Conservation (phyloP, 2,113 vertebrate species). For the Scartelaos histophorus region DNA sequence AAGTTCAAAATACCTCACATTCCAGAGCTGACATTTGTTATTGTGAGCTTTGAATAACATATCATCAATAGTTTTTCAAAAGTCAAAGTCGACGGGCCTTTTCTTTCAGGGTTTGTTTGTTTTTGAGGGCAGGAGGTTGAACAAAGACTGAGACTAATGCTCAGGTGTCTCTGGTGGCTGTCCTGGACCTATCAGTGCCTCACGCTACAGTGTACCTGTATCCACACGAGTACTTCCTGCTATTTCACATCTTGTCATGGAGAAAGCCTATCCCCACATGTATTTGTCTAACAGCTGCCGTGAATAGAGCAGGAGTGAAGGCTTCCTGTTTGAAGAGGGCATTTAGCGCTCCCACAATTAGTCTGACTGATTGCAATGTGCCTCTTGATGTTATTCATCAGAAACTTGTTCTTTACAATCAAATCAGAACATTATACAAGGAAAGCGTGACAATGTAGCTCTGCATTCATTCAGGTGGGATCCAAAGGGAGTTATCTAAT, state of each 20-base stretch:
- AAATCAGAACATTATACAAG: not conserved
- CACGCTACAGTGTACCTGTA: constrained; percentile 19
- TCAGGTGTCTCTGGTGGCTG: not conserved
- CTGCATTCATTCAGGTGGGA: not conserved
- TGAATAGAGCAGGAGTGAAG: constrained; percentile 44
- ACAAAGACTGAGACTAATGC: not conserved
- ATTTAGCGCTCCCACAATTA: constrained; percentile 21
- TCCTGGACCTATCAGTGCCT: constrained; percentile 12
- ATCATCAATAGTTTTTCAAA: not conserved
- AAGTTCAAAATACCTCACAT: not conserved
- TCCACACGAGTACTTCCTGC: constrained; percentile 42
- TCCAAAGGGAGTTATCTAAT: no score
- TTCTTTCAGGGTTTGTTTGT: not conserved
- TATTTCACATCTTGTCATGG: constrained; percentile 28
- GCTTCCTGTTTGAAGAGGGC: constrained; percentile 54
- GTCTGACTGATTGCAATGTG: constrained; percentile 36
- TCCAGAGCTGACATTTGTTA: not conserved
- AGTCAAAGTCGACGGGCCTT: not conserved
- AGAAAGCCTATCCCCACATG: constrained; percentile 46
- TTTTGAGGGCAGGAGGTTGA: not conserved
- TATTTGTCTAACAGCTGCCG: constrained; percentile 45
- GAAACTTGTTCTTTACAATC: not conserved
- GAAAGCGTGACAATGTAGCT: not conserved
- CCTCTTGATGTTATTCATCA: constrained; percentile 19
- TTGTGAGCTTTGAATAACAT: not conserved